A percentile compares a stretch with the other conserved stretches of the same genome.
Conservation (phyloP, 2,888 invertebrate genomes). For the Portevinia maculata region DNA sequence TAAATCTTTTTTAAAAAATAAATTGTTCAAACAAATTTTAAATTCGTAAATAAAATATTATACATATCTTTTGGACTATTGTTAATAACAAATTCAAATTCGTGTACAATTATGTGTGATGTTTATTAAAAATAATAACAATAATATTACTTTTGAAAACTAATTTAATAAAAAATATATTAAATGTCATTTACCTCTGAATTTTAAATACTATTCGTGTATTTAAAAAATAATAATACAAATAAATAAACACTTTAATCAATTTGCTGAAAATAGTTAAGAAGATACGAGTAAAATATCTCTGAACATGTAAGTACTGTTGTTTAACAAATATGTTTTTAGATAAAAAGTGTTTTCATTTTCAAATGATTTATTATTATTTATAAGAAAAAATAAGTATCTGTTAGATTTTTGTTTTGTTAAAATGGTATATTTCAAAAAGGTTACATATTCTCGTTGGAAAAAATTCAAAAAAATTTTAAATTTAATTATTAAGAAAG, state of each 20-base stretch:
- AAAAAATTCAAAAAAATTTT: too few relatives aligned
- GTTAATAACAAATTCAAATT: background rate
- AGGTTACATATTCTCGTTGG: too few relatives aligned
- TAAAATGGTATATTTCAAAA: too few relatives aligned
- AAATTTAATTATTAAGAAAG: too few relatives aligned
- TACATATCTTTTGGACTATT: background rate
- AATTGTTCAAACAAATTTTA: background rate
- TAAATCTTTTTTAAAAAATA: background rate
- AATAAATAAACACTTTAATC: background rate
- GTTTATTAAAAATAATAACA: slow-evolving; percentile 8
- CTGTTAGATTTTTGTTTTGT: too few relatives aligned
- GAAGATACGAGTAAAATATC: too few relatives aligned
- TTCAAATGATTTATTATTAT: too few relatives aligned
- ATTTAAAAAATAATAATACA: background rate
- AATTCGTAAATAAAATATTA: slow-evolving; percentile 5
- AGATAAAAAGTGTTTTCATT: too few relatives aligned
- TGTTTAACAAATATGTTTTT: too few relatives aligned
- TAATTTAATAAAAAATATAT: background rate
- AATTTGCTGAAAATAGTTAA: background rate
- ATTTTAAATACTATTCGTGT: background rate
- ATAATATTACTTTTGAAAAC: background rate
- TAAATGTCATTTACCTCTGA: background rate
- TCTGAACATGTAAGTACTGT: too few relatives aligned
- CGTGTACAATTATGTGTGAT: slow-evolving; percentile 18
- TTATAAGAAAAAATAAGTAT: too few relatives aligned